Percentiles rank a stretch among this genome's conserved stretches.
These are phyloP conservation scores for Sphenodon punctatus DNA, from an alignment of 2,797 vertebrate species.

Conservation along the genomic window DNA sequence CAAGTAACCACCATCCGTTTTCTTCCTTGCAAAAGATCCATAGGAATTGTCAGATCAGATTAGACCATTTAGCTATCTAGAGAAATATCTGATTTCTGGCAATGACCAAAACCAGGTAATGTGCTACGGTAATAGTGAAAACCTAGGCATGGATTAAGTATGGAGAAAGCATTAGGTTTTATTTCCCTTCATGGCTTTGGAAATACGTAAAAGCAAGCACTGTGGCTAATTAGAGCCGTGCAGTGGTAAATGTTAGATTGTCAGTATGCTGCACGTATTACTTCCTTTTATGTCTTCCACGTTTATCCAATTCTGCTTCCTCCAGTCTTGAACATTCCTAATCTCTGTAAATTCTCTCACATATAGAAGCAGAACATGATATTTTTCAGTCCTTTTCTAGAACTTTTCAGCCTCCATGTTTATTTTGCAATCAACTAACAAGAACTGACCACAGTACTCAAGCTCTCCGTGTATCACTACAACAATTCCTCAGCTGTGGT, in stretches of 20 bases:
- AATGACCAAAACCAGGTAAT: not conserved
- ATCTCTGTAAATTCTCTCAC: too few relatives aligned
- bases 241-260: too few relatives aligned
- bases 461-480: not conserved
- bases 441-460: not conserved
- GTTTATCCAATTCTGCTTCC: too few relatives aligned
- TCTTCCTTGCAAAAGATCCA: fast-evolving
- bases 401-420: not conserved
- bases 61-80: not conserved
- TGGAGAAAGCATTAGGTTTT: too few relatives aligned
- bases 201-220: too few relatives aligned
- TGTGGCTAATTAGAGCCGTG: too few relatives aligned
- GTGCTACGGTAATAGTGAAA: not conserved
- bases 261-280: too few relatives aligned
- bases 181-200: too few relatives aligned
- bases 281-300: too few relatives aligned
- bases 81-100: not conserved
- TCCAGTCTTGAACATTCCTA: too few relatives aligned
- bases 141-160: too few relatives aligned
- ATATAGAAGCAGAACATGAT: not conserved
- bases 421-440: not conserved
- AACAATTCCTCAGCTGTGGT: not conserved
- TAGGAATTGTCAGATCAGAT: not conserved
- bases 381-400: not conserved
- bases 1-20: not conserved